Conservation (phyloP, 2,113 vertebrate species). For the Corythornis madagascariensis region DNA sequence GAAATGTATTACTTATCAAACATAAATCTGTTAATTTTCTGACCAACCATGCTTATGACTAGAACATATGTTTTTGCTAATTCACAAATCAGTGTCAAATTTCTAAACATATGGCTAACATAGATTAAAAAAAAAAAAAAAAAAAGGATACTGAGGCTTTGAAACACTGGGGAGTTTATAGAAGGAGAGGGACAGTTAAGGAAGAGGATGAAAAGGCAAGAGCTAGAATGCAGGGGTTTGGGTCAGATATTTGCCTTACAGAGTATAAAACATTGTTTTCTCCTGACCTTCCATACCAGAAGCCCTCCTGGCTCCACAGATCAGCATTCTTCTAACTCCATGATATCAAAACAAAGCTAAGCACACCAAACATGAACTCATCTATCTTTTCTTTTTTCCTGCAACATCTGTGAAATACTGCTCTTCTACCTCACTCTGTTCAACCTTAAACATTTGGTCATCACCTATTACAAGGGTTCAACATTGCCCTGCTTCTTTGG, state of each 20-base stretch:
- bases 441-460: not conserved
- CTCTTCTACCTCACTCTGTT: not conserved
- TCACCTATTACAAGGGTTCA: not conserved
- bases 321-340: not conserved
- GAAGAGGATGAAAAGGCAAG: not conserved
- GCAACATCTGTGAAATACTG: not conserved
- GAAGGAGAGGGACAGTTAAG: not conserved
- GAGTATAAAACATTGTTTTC: not conserved
- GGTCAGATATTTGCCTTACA: not conserved
- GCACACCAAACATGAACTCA: not conserved
- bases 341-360: not conserved
- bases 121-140: not conserved
- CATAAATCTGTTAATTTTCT: not conserved
- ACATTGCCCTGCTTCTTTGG: not conserved
- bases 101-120: not conserved
- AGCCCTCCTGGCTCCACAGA: not conserved
- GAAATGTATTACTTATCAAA: not conserved
- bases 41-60: not conserved
- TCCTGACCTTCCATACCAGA: not conserved
- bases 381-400: not conserved
- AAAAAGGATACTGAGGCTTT: not conserved
- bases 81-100: not conserved
- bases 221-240: not conserved
- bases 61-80: not conserved
- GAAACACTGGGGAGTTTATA: not conserved